A percentile compares a stretch with the other conserved stretches of the same genome.
phyloP scores from a whole-genome alignment of 53 echinoderm and acorn worm genomes.

The Zoroaster sp. region DNA sequence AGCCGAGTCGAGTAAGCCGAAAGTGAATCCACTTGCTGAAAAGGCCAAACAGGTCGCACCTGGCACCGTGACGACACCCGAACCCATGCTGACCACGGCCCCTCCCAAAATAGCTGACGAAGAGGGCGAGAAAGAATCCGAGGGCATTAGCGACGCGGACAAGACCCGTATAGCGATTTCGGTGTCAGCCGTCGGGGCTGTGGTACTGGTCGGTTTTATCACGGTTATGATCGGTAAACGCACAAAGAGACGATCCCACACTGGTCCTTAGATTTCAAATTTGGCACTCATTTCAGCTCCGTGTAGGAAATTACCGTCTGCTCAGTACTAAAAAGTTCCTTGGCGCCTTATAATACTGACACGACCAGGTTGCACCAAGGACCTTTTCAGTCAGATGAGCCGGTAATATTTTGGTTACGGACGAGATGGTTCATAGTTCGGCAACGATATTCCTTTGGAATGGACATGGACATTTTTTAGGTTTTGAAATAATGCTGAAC shows the following conservation, averaged over 20 bases:
- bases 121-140: neutral
- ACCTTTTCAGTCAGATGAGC: too few relatives aligned
- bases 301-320: too few relatives aligned
- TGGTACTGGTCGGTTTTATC: neutral
- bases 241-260: neutral
- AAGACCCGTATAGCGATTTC: slow-evolving; percentile 37
- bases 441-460: too few relatives aligned
- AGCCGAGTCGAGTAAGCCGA: neutral
- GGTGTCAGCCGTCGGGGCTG: neutral
- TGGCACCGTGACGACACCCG: neutral
- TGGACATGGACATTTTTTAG: too few relatives aligned
- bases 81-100: neutral
- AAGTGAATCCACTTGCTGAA: neutral
- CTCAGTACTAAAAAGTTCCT: too few relatives aligned
- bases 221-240: neutral
- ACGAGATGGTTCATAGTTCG: too few relatives aligned
- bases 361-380: too few relatives aligned
- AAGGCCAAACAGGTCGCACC: slow-evolving; percentile 30
- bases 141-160: slow-evolving; percentile 13
- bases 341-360: too few relatives aligned
- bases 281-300: too few relatives aligned
- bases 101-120: neutral
- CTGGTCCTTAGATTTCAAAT: neutral
- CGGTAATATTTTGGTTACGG: too few relatives aligned
- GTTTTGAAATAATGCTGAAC: too few relatives aligned